Evolutionary conservation across 2,797 vertebrate species (phyloP).

Genomic region (Geotrypetes seraphini): DNA sequence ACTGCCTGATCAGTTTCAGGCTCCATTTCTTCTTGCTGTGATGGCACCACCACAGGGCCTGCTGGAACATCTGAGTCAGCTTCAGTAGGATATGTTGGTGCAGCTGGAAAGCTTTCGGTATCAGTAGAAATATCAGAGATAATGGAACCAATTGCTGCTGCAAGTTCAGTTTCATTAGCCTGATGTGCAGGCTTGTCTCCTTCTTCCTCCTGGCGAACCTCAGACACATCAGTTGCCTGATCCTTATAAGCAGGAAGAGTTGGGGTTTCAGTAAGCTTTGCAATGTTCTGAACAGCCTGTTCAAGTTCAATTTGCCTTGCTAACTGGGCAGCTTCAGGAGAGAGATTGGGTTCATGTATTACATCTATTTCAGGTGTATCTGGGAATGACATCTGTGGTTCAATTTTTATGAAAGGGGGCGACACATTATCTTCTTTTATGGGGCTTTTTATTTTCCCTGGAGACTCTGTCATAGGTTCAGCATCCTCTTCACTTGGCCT

Average conservation of each 20-base stretch:
- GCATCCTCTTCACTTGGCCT: conserved; percentile 55
- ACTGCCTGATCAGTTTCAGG: conserved; percentile 69
- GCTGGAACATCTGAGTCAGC: conserved; percentile 36
- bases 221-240: conserved; percentile 43
- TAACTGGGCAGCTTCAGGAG: conserved; percentile 70
- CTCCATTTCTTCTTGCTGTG: conserved; percentile 68
- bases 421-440: conserved; percentile 48
- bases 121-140: conserved; percentile 81
- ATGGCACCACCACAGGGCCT: conserved; percentile 48
- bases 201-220: conserved; percentile 62
- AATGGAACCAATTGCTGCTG: conserved; percentile 94
- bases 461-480: conserved; percentile 39
- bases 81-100: conserved; percentile 65
- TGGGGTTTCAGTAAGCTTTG: conserved; percentile 76
- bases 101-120: conserved; percentile 72
- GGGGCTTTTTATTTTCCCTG: conserved; percentile 58
- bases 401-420: conserved; percentile 41
- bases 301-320: conserved; percentile 89
- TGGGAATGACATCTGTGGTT: conserved; percentile 34
- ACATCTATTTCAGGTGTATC: conserved; percentile 52
- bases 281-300: conserved; percentile 92
- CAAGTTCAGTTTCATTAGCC: conserved; percentile 90
- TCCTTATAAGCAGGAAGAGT: conserved; percentile 68
- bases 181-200: conserved; percentile 82
- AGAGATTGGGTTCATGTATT: conserved; percentile 44